Conservation (phyloP, 2,113 vertebrate species). For the Pyxicephalus adspersus region DNA sequence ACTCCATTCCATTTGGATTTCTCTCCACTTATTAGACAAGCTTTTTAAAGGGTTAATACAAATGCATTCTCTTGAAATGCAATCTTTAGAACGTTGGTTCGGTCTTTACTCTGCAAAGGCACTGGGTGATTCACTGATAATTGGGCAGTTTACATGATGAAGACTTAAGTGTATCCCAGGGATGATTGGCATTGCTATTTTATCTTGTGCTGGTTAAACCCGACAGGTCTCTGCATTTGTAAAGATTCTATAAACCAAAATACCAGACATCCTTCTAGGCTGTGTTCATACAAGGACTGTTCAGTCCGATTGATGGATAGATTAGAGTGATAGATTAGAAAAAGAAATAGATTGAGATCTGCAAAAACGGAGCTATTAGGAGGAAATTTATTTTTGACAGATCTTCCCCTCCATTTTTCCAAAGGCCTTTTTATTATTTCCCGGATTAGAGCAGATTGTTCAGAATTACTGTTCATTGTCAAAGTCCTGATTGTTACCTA, state of each 20-base stretch:
- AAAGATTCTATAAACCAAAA: neutral
- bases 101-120: conserved; percentile 11
- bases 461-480: no score
- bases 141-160: conserved; percentile 12
- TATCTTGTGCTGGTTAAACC: conserved; percentile 2
- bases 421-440: no score
- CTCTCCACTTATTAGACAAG: no score
- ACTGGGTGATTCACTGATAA: conserved; percentile 9
- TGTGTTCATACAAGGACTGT: conserved; percentile 11
- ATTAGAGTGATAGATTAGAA: neutral
- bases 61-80: no score
- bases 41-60: no score
- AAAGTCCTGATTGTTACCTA: no score
- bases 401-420: no score
- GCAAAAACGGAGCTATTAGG: neutral
- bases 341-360: neutral
- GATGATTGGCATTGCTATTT: neutral
- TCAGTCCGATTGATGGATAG: no score
- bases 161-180: conserved; percentile 19
- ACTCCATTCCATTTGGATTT: no score
- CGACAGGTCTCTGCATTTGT: conserved; percentile 14
- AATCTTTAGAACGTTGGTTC: neutral
- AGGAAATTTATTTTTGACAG: no score
- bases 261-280: conserved; percentile 1
- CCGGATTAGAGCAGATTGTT: no score